Evolutionary conservation across 2,113 vertebrate genomes (phyloP).

Genomic region (Phyllostomus hastatus): DNA sequence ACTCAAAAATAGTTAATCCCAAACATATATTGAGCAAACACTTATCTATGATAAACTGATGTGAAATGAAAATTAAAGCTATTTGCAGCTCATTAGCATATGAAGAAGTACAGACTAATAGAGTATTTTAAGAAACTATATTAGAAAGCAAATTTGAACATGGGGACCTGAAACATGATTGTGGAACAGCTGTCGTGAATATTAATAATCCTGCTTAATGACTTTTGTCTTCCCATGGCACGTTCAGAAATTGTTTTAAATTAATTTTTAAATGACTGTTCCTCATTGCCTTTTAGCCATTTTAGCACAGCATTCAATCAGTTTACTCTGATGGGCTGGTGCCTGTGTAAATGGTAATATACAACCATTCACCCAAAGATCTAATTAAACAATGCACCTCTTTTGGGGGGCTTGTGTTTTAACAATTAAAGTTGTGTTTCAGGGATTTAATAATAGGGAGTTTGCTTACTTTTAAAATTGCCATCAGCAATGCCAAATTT

Average conservation of each 20-base stretch:
- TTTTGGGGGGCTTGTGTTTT: background rate
- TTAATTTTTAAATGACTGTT: slow-evolving; percentile 75
- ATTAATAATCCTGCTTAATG: slow-evolving; percentile 62
- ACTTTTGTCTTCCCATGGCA: slow-evolving; percentile 69
- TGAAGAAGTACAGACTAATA: background rate
- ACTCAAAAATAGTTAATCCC: background rate
- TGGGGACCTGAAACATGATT: background rate
- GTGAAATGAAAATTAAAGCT: background rate
- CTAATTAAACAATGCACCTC: slow-evolving; percentile 40
- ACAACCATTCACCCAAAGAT: slow-evolving; percentile 35
- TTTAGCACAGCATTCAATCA: slow-evolving; percentile 44
- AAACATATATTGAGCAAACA: background rate
- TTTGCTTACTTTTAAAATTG: slow-evolving; percentile 25
- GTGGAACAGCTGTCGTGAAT: slow-evolving; percentile 58
- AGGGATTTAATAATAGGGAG: background rate
- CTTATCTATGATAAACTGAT: background rate
- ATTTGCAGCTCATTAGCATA: background rate
- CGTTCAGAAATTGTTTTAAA: slow-evolving; percentile 70
- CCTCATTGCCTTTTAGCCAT: slow-evolving; percentile 67
- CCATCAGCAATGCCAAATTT: background rate
- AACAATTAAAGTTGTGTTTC: background rate
- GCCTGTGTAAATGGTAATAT: slow-evolving; percentile 54
- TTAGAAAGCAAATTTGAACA: background rate
- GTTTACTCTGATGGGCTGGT: slow-evolving; percentile 50
- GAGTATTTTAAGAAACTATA: background rate